Conservation (phyloP, 2,797 vertebrate species). For the Sebastes glaucus region DNA sequence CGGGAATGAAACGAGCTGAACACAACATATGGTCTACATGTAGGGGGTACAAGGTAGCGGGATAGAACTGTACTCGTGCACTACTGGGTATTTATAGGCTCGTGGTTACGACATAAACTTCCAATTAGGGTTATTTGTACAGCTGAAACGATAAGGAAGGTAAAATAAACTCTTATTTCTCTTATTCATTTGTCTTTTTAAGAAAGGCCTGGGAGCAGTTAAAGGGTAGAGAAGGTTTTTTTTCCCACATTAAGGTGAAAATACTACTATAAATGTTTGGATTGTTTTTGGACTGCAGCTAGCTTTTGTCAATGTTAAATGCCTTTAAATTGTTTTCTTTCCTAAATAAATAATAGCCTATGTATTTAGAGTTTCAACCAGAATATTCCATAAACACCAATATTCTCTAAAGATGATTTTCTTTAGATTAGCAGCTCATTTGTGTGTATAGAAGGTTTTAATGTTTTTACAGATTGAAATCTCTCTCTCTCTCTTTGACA, state of each 20-base stretch:
- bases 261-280: neutral
- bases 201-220: neutral
- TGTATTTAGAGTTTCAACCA: slow-evolving; percentile 4
- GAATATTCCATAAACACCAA: neutral
- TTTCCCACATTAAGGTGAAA: neutral
- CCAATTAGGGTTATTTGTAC: slow-evolving; percentile 59
- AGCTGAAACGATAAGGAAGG: slow-evolving; percentile 38
- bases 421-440: neutral
- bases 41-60: slow-evolving; percentile 59
- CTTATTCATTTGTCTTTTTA: slow-evolving; percentile 20
- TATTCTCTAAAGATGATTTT: neutral
- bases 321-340: neutral
- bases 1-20: slow-evolving; percentile 58
- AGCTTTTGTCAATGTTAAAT: neutral
- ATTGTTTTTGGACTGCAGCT: neutral
- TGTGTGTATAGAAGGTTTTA: neutral
- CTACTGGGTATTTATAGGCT: slow-evolving; percentile 57
- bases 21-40: slow-evolving; percentile 75
- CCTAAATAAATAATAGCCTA: neutral
- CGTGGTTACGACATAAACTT: slow-evolving; percentile 53
- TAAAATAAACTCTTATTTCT: slow-evolving; percentile 22
- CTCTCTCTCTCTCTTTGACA: neutral
- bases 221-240: neutral
- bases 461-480: neutral
- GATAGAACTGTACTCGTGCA: slow-evolving; percentile 44